Conservation (phyloP, 2,113 vertebrate genomes). For the Tragelaphus scriptus region DNA sequence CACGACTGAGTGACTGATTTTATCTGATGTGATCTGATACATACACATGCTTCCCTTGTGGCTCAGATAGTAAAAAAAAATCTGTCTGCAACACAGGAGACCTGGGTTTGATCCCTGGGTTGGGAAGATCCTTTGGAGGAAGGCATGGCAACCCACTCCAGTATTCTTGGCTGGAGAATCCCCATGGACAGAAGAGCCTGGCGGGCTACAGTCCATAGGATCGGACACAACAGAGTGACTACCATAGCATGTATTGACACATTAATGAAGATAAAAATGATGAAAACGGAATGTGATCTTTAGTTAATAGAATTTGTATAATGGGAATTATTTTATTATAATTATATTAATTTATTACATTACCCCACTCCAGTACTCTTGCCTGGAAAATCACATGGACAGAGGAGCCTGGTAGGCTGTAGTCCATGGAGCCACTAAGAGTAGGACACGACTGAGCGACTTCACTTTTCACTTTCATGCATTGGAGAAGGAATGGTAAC, state of each 20-base stretch:
- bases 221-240: not conserved
- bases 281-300: not conserved
- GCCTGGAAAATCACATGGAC: too few relatives aligned
- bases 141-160: not conserved
- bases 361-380: not conserved
- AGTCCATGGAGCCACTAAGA: too few relatives aligned
- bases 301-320: not conserved
- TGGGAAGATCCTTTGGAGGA: not conserved
- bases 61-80: not conserved
- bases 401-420: too few relatives aligned
- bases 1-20: too few relatives aligned
- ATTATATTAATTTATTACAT: not conserved
- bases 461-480: too few relatives aligned
- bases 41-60: not conserved
- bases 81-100: not conserved
- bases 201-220: fast-evolving
- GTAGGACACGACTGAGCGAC: too few relatives aligned
- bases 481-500: too few relatives aligned
- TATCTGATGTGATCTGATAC: not conserved
- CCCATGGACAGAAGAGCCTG: not conserved
- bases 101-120: not conserved
- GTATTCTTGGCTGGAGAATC: not conserved
- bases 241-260: not conserved
- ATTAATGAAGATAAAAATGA: not conserved
- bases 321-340: not conserved